phyloP scores from a whole-genome alignment of 2,113 vertebrate species.

The Guaruba guarouba region DNA sequence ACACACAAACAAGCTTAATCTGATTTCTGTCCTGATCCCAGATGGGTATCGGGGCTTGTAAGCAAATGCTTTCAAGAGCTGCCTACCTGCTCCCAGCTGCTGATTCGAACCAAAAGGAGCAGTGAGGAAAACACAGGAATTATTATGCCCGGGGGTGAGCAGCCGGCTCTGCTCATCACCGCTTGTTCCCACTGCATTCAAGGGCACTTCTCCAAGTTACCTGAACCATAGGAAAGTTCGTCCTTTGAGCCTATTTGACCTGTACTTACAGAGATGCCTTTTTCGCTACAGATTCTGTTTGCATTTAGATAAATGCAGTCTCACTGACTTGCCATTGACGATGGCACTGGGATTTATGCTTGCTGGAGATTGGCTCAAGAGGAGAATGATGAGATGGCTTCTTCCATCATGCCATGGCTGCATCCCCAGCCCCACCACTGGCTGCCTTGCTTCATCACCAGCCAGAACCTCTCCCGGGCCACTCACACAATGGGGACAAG shows the following conservation, averaged over 20 bases:
- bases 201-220: neutral
- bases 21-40: conserved; percentile 68
- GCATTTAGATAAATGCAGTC: neutral
- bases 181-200: neutral
- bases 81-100: conserved; percentile 43
- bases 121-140: neutral
- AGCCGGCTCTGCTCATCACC: neutral
- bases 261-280: neutral
- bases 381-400: neutral
- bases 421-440: neutral
- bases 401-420: neutral
- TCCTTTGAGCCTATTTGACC: conserved; percentile 1
- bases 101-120: conserved; percentile 20
- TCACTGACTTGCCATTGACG: fast-evolving
- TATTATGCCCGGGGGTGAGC: neutral
- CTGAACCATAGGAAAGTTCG: neutral
- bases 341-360: neutral
- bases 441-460: neutral
- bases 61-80: conserved; percentile 57
- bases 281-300: neutral
- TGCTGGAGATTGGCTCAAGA: fast-evolving
- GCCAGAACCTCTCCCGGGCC: neutral
- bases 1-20: conserved; percentile 71
- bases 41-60: conserved; percentile 52
- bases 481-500: neutral